phyloP scores from a whole-genome alignment of 2,888 invertebrate species.

The Eucriotettix oculatus region DNA sequence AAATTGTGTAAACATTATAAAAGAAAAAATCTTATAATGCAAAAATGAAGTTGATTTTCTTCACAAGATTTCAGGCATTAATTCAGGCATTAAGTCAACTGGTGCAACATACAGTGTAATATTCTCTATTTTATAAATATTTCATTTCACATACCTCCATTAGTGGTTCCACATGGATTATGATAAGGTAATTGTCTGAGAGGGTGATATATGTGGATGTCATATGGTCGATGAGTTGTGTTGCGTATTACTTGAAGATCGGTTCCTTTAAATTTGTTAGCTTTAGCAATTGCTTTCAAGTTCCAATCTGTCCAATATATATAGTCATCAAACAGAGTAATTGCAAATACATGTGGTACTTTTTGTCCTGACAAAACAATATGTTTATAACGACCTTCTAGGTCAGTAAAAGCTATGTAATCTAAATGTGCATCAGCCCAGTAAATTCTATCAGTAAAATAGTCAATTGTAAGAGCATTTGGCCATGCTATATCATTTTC shows the following conservation, averaged over 20 bases:
- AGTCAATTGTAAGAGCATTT: slow-evolving; percentile 91
- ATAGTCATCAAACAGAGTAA: slow-evolving; percentile 84
- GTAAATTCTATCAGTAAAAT: slow-evolving; percentile 85
- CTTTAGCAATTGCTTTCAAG: slow-evolving; percentile 74
- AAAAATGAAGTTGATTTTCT: no score
- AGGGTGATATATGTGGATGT: slow-evolving; percentile 83
- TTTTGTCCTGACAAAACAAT: slow-evolving; percentile 56
- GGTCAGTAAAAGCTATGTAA: slow-evolving; percentile 86
- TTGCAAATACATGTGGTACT: slow-evolving; percentile 92
- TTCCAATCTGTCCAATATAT: slow-evolving; percentile 99
- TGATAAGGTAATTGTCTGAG: slow-evolving; percentile 65
- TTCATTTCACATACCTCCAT: slow-evolving; percentile 45
- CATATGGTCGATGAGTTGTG: slow-evolving; percentile 89
- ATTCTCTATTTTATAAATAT: no score
- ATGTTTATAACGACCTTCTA: slow-evolving; percentile 79
- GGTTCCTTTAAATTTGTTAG: slow-evolving; percentile 70
- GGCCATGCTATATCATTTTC: slow-evolving; percentile 97
- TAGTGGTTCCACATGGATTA: slow-evolving; percentile 83
- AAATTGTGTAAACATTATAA: slow-evolving; percentile 36
- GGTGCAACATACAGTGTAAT: no score
- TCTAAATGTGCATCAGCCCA: slow-evolving; percentile 98
- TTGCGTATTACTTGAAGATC: slow-evolving; percentile 55
- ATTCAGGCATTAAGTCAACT: no score
- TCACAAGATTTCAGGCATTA: no score
- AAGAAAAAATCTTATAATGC: no score